Percentiles rank a stretch among this genome's conserved stretches.
Evolutionary conservation across 2,888 invertebrate genomes (phyloP).

Genomic region (Sphecodes monilicornis): DNA sequence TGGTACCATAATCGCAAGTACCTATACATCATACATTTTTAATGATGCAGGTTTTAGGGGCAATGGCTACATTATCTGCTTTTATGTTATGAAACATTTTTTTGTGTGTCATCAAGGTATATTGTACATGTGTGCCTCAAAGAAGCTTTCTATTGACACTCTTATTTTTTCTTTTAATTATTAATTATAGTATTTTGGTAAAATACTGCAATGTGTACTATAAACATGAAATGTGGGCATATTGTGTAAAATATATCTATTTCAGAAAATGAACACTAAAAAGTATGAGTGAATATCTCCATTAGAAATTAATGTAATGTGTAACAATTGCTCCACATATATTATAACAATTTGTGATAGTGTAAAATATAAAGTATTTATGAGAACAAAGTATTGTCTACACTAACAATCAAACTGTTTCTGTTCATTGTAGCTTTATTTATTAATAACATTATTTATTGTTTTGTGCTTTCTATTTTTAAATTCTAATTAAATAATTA

Average conservation of each 20-base stretch:
- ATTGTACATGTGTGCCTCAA: conserved; percentile 71
- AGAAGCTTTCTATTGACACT: conserved; percentile 48
- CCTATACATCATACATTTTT: conserved; percentile 16
- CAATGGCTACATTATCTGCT: conserved; percentile 19
- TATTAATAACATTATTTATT: not conserved
- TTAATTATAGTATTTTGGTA: conserved; percentile 16
- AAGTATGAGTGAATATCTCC: conserved; percentile 17
- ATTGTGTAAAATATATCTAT: conserved; percentile 12
- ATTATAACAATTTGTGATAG: not conserved
- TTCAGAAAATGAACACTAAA: conserved; percentile 5
- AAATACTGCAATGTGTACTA: conserved; percentile 14
- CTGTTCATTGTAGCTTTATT: conserved; percentile 1
- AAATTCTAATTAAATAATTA: not conserved
- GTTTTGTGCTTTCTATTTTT: not conserved
- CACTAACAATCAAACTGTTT: conserved; percentile 4
- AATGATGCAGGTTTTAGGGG: not conserved
- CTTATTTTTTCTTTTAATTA: not conserved
- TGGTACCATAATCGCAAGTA: not conserved
- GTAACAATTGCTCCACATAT: conserved; percentile 12
- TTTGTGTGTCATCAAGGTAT: conserved; percentile 11
- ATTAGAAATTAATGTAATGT: conserved; percentile 8
- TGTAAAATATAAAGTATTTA: conserved; percentile 2
- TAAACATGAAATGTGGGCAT: conserved; percentile 35
- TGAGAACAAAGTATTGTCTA: conserved; percentile 13
- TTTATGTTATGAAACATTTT: conserved; percentile 12